phyloP scores from a whole-genome alignment of 1,140 invertebrate genomes.

The Drosophila lini region DNA sequence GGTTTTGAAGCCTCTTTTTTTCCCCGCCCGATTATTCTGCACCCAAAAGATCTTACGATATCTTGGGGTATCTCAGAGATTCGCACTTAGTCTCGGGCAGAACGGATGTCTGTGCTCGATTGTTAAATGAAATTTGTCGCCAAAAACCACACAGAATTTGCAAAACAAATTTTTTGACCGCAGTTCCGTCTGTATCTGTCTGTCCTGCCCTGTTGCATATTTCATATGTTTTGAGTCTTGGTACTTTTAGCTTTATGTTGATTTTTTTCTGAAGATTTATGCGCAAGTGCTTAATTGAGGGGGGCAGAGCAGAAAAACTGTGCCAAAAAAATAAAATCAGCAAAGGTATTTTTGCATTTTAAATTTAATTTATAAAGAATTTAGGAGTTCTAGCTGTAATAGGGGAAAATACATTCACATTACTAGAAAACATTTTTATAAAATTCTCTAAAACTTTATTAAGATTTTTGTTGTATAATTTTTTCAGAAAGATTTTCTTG shows the following conservation, averaged over 20 bases:
- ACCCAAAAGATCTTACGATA: conserved; percentile 12
- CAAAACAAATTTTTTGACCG: conserved; percentile 62
- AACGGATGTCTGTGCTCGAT: conserved; percentile 73
- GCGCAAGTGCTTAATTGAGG: conserved; percentile 46
- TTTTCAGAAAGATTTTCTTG: neutral
- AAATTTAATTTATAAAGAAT: neutral
- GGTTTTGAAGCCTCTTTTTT: conserved; percentile 21
- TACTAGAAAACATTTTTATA: neutral
- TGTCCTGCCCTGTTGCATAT: conserved; percentile 68
- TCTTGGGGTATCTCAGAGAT: conserved; percentile 21
- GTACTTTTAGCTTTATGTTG: conserved; percentile 46
- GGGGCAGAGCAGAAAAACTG: conserved; percentile 10
- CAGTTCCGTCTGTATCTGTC: conserved; percentile 24
- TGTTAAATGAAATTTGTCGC: conserved; percentile 67
- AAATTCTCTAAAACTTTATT: neutral
- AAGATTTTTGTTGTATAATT: no score
- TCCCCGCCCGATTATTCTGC: neutral
- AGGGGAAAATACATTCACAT: neutral
- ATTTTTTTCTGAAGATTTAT: conserved; percentile 48
- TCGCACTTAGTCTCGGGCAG: conserved; percentile 38
- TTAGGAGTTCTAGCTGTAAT: no score
- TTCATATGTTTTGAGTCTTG: conserved; percentile 61
- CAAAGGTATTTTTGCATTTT: neutral
- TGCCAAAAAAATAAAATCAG: conserved; percentile 42
- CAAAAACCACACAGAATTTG: conserved; percentile 69